Percentiles rank a stretch among this genome's conserved stretches.
phyloP scores from a whole-genome alignment of 2,113 vertebrate species.

The western clawed frog (Xenopus tropicalis) region UCB_Xtro_10.0 CM004450.2:31931501-31932000 shows the following conservation, averaged over 20 bases:
- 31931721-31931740: constrained; percentile 42
- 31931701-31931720: constrained; percentile 6
- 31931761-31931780: constrained; percentile 1
- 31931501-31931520: too few species aligned
- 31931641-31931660: constrained; percentile 48
- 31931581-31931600: constrained; percentile 23
- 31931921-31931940: constrained; percentile 42
- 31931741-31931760: constrained; percentile 4
- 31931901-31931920: constrained; percentile 6
- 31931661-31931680: constrained; percentile 36
- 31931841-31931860: neutral
- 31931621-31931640: constrained; percentile 44
- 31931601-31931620: constrained; percentile 25
- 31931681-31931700: constrained; percentile 45
- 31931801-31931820: neutral
- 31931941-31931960: constrained; percentile 55
- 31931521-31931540: neutral
- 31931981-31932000: constrained; percentile 31
- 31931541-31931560: neutral
- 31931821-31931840: neutral
- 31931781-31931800: constrained; percentile 24
- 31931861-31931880: neutral
- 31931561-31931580: constrained; percentile 11
- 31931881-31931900: constrained; percentile 14
- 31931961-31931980: constrained; percentile 47